phyloP scores from a whole-genome alignment of 2,113 vertebrate species.

The Phylloscopus trochilus region DNA sequence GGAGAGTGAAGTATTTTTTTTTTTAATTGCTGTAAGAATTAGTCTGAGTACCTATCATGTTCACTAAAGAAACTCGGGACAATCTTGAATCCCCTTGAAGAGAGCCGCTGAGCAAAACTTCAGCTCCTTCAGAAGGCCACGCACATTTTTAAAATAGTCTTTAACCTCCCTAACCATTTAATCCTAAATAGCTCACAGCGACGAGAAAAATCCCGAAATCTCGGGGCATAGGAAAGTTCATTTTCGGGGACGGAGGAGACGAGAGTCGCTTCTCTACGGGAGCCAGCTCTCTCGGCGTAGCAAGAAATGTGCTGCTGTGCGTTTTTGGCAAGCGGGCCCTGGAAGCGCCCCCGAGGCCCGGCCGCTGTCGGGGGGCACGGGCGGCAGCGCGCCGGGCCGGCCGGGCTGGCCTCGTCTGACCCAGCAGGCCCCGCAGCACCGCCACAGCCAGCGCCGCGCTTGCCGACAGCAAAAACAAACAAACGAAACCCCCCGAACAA shows the following conservation, averaged over 20 bases:
- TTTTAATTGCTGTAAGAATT: background rate
- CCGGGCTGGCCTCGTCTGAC: background rate
- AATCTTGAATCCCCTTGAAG: background rate
- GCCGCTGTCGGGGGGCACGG: background rate
- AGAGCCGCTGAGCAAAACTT: background rate
- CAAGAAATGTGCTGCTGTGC: background rate
- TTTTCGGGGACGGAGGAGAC: background rate
- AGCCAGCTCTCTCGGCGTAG: background rate
- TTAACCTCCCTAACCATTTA: background rate
- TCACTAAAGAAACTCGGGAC: background rate
- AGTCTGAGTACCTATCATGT: background rate
- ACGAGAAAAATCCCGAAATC: background rate
- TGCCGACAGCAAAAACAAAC: background rate
- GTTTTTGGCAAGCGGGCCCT: background rate
- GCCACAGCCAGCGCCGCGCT: background rate
- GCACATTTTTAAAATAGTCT: background rate
- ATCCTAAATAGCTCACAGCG: background rate
- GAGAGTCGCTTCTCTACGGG: fast-evolving
- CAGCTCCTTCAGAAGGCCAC: background rate
- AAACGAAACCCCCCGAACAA: background rate
- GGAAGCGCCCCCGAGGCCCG: background rate
- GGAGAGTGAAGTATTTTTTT: background rate
- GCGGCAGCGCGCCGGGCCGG: too few relatives aligned
- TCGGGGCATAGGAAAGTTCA: background rate
- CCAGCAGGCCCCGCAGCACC: background rate